Conservation (phyloP, 2,797 vertebrate species). For the Phrynocephalus guinanensis region DNA sequence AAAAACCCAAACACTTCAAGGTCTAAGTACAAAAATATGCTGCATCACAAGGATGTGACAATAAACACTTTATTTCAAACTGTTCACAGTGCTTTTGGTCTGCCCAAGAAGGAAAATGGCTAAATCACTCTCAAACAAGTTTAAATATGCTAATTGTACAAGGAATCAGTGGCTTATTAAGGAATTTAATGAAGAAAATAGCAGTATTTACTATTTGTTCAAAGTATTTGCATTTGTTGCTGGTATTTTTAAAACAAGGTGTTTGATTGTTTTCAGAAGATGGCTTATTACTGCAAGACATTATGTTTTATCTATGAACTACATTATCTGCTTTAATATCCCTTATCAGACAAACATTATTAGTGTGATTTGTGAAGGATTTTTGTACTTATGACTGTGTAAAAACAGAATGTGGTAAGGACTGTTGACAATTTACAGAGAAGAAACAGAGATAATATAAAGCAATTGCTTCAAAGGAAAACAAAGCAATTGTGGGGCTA, state of each 20-base stretch:
- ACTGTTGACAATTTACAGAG: conserved; percentile 6
- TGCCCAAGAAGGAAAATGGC: conserved; percentile 20
- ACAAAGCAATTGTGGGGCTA: neutral
- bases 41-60: conserved; percentile 37
- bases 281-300: neutral
- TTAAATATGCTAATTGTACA: conserved; percentile 45
- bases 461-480: neutral
- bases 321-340: neutral
- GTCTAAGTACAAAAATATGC: conserved; percentile 45
- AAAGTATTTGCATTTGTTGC: neutral
- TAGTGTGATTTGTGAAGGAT: neutral
- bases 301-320: neutral
- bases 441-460: conserved; percentile 9
- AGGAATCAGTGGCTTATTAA: conserved; percentile 7
- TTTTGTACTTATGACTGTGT: neutral
- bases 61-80: conserved; percentile 42
- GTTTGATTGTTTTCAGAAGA: neutral
- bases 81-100: conserved; percentile 19
- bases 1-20: conserved; percentile 66
- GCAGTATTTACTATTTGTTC: neutral
- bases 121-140: neutral
- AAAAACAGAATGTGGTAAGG: conserved; percentile 11
- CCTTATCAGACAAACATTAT: neutral
- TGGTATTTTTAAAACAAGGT: neutral
- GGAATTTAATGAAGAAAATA: conserved; percentile 36